phyloP scores from a whole-genome alignment of 1,140 invertebrate genomes.

The Heliconius melpomene region DNA sequence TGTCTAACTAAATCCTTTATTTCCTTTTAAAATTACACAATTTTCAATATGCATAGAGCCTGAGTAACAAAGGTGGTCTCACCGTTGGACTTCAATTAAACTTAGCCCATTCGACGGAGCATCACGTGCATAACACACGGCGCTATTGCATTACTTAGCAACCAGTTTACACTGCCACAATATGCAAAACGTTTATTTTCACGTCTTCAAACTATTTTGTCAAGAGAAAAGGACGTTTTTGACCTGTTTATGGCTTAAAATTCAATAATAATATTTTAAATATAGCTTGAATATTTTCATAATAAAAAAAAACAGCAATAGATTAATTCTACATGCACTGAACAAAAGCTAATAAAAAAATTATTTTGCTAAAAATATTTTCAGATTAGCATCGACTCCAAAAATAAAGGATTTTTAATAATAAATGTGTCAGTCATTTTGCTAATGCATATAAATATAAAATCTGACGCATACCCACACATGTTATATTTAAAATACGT shows the following conservation, averaged over 20 bases:
- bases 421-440: no score
- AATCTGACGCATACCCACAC: no score
- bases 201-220: neutral
- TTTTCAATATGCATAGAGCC: constrained; percentile 22
- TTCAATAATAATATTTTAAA: neutral
- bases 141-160: constrained; percentile 46
- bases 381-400: no score
- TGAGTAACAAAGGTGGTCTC: constrained; percentile 35
- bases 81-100: constrained; percentile 60
- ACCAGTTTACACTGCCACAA: constrained; percentile 47
- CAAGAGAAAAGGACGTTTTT: neutral
- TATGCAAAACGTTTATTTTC: constrained; percentile 26
- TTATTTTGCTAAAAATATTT: no score
- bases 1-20: neutral
- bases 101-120: constrained; percentile 54
- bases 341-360: no score
- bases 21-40: neutral
- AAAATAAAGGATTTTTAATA: no score
- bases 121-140: constrained; percentile 52
- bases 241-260: neutral
- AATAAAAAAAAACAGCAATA: no score
- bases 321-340: no score
- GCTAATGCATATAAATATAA: no score
- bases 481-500: no score
- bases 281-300: neutral